Evolutionary conservation across 2,888 invertebrate genomes (phyloP).

Genomic region (Acleris cristana): DNA sequence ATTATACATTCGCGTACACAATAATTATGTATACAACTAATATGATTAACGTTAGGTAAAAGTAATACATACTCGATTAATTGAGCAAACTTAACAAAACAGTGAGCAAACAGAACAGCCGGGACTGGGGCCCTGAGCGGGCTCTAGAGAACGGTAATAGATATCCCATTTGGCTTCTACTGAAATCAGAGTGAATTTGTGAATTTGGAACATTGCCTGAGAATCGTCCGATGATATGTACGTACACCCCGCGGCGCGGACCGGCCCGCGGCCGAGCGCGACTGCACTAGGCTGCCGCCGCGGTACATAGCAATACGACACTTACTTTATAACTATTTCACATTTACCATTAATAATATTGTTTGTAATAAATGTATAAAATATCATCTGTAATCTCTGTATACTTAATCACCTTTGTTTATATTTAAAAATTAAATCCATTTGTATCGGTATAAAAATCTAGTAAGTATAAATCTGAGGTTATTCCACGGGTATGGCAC

Average conservation of each 20-base stretch:
- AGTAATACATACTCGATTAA: slow-evolving; percentile 69
- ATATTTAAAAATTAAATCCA: slow-evolving; percentile 84
- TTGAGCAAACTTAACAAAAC: slow-evolving; percentile 83
- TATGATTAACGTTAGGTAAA: slow-evolving; percentile 65
- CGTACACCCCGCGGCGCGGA: slow-evolving; percentile 60
- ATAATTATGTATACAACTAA: slow-evolving; percentile 61
- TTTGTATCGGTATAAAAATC: slow-evolving; percentile 84
- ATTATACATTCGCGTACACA: slow-evolving; percentile 69
- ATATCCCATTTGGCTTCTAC: slow-evolving; percentile 18
- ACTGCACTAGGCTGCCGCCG: slow-evolving; percentile 50
- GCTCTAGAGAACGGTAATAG: too few species aligned
- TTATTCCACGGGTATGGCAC: slow-evolving; percentile 81
- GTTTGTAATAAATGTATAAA: slow-evolving; percentile 84
- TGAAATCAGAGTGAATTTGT: slow-evolving; percentile 30
- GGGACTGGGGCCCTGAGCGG: slow-evolving; percentile 37
- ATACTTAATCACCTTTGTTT: slow-evolving; percentile 83
- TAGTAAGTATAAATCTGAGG: slow-evolving; percentile 83
- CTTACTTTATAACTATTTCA: slow-evolving; percentile 80
- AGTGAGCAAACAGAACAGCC: slow-evolving; percentile 76
- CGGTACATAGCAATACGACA: slow-evolving; percentile 62
- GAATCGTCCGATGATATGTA: slow-evolving; percentile 74
- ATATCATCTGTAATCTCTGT: slow-evolving; percentile 84
- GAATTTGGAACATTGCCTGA: slow-evolving; percentile 65
- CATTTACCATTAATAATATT: slow-evolving; percentile 81
- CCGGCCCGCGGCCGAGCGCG: slow-evolving; percentile 41